phyloP scores from a whole-genome alignment of 2,113 vertebrate genomes.

The Gymnogyps californianus region DNA sequence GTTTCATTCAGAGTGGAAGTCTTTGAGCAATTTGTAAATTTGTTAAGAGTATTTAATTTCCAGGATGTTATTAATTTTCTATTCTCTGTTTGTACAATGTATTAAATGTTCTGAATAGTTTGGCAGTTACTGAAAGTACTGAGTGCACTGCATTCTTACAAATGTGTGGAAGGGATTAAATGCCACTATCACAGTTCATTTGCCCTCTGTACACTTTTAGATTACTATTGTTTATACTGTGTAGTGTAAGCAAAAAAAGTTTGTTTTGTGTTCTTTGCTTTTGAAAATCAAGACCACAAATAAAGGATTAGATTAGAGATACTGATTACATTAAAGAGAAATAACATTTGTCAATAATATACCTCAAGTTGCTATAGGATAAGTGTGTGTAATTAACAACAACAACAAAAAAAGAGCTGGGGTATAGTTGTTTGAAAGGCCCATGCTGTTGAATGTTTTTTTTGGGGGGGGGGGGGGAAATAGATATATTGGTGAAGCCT shows the following conservation, averaged over 20 bases:
- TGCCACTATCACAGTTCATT: not conserved
- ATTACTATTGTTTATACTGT: not conserved
- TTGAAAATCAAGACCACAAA: not conserved
- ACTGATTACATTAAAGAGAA: not conserved
- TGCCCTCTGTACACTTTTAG: not conserved
- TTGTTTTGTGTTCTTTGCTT: not conserved
- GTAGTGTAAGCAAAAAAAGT: not conserved
- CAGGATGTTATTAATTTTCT: not conserved
- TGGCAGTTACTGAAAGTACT: not conserved
- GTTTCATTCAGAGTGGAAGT: not conserved
- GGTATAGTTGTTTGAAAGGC: not conserved
- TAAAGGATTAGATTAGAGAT: not conserved
- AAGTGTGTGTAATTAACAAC: not conserved
- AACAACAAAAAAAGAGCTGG: not conserved
- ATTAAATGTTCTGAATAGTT: not conserved
- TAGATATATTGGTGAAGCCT: not conserved
- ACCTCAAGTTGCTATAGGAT: not conserved
- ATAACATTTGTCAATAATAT: not conserved
- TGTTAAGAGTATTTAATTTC: not conserved
- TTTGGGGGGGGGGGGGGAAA: not conserved
- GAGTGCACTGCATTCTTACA: accelerated
- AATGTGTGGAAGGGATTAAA: not conserved
- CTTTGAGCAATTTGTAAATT: not conserved
- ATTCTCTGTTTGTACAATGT: not conserved
- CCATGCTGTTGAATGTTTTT: not conserved